Evolutionary conservation across 2,113 vertebrate species (phyloP), one percentile per base, ranked within the genome.

Genomic region (Thomomys bottae): DNA sequence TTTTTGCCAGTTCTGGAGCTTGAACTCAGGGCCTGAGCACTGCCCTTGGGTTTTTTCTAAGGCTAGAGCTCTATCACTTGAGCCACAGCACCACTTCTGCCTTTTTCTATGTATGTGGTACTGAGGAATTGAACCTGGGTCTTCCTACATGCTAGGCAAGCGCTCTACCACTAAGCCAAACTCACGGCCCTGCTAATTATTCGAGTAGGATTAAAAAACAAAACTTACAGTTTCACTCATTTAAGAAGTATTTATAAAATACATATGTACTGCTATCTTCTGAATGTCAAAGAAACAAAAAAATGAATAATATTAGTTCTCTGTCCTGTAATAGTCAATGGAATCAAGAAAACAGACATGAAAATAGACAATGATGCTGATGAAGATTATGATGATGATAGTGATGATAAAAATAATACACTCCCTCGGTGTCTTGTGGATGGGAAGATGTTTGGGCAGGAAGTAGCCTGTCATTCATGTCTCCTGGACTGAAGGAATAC

Each of bases 251-350:
- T 88, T 91, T 73, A 78, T 26, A 76, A 64, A 88, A 32, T 26
- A 23, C 14, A 71, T 38, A 63, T 78, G 24, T 70, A 26, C 24
- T 23, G 45, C 70, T 6, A 70, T 66, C n/a, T n/a, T 32, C 21
- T 68, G 59, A 38, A 81, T 70, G n/a, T 54, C 76, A 86, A 67
- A 45, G 70, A 85, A 70, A 42, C 70, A 85, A 85, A 85, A 85
- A 83, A 66, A 80, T 45, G 68, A 70, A 34, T 90, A 57, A 70
- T 71, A 49, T 36, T 21, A 49, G 23, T 49, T 84, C 11, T 17
- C 42, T 68, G 45, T 40, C 10, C 66, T 87, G 63, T 59, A 86
- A 72, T 15, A 20, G 72, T 76, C 54, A 57, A 26, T 36, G 4
- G 1, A 45, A 85, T 26, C 73, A 89, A 28, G 68, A 90, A 67